These are phyloP conservation scores for Ceratina japonica DNA, from an alignment of 1,140 invertebrate genomes.

Conservation along the genomic window DNA sequence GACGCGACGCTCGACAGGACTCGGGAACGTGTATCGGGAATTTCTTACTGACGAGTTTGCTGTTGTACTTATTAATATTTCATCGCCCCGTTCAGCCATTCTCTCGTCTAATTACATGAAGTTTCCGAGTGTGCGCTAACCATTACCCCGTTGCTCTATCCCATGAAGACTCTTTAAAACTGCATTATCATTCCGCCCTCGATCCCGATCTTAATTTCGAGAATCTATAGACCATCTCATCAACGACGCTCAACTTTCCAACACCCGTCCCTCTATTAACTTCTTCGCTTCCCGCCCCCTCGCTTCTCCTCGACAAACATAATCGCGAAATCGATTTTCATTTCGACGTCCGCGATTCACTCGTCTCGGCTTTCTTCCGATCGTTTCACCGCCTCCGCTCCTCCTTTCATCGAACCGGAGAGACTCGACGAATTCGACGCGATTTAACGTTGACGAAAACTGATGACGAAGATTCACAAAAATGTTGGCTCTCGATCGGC, in stretches of 20 bases:
- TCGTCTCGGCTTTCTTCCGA: too few relatives aligned
- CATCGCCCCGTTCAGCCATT: neutral
- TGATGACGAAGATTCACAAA: too few relatives aligned
- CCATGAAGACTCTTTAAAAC: constrained; percentile 51
- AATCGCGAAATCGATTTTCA: constrained; percentile 46
- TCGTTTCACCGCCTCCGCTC: neutral
- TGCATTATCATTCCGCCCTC: constrained; percentile 52
- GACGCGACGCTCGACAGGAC: neutral
- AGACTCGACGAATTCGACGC: neutral
- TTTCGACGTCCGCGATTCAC: neutral
- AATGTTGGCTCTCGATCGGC: too few relatives aligned
- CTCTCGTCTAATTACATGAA: constrained; percentile 45
- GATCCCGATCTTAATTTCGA: constrained; percentile 50
- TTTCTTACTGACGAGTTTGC: constrained; percentile 28
- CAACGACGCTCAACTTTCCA: constrained; percentile 56
- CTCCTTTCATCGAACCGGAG: neutral
- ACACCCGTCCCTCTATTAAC: constrained; percentile 56
- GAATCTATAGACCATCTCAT: constrained; percentile 53
- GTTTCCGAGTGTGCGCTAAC: constrained; percentile 21
- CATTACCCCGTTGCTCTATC: constrained; percentile 10
- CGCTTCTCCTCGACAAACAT: neutral
- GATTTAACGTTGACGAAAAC: constrained; percentile 3
- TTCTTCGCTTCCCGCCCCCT: constrained; percentile 24
- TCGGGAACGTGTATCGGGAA: constrained; percentile 8
- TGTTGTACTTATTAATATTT: constrained; percentile 46